phyloP scores from a whole-genome alignment of 2,797 vertebrate species.

The Anabacerthia variegaticeps region DNA sequence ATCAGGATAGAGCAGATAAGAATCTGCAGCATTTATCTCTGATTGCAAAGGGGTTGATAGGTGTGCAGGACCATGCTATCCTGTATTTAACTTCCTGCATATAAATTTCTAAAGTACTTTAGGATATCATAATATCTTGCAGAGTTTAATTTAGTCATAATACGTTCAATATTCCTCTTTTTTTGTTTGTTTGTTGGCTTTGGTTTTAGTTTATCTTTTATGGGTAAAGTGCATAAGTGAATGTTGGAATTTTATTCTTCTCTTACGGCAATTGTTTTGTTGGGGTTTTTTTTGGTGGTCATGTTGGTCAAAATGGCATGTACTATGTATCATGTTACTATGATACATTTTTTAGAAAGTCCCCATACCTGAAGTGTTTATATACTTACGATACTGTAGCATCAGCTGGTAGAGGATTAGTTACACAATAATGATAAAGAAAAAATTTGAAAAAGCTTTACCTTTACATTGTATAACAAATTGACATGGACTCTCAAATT shows the following conservation, averaged over 20 bases:
- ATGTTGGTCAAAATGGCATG: neutral
- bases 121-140: neutral
- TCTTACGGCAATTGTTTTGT: neutral
- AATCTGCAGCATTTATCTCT: neutral
- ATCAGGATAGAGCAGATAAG: neutral
- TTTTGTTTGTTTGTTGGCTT: neutral
- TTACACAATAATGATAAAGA: neutral
- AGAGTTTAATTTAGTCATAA: neutral
- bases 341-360: neutral
- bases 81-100: neutral
- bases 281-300: neutral
- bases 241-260: neutral
- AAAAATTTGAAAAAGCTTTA: neutral
- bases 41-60: neutral
- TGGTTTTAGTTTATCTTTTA: neutral
- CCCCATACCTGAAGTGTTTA: neutral
- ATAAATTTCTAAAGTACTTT: neutral
- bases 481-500: neutral
- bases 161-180: rapidly evolving
- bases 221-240: neutral
- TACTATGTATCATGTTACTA: neutral
- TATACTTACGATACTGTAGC: neutral
- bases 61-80: neutral
- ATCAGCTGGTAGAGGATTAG: neutral
- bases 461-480: neutral